Evolutionary conservation across 2,113 vertebrate genomes (phyloP).

Genomic region (Erinaceus europaeus): DNA sequence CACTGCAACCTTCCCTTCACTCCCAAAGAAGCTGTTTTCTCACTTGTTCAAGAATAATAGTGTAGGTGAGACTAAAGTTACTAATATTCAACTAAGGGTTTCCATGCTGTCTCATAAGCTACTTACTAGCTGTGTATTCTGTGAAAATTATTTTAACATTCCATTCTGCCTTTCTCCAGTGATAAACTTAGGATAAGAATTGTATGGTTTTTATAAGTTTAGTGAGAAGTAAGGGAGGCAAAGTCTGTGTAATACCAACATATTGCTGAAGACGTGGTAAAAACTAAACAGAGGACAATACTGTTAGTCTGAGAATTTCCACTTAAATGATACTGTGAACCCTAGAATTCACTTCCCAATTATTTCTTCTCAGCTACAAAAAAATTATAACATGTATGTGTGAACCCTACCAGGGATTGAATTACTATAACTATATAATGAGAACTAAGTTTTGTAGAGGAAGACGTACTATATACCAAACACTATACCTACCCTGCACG

Average conservation of each 20-base stretch:
- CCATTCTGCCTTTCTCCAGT: background rate
- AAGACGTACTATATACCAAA: background rate
- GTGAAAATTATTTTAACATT: background rate
- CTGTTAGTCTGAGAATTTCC: background rate
- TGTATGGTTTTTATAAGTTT: background rate
- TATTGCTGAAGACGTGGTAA: background rate
- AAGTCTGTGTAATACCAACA: background rate
- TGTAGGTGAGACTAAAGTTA: background rate
- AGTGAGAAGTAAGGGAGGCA: background rate
- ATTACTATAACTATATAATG: background rate
- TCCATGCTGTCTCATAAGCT: background rate
- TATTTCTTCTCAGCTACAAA: constrained; percentile 14
- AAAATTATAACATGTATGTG: background rate
- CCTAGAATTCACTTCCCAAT: background rate
- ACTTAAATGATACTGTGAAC: background rate
- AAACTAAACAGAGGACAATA: background rate
- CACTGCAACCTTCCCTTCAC: too few relatives aligned
- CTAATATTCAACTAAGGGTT: background rate
- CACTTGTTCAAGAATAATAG: background rate
- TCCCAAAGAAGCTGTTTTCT: background rate
- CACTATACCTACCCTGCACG: background rate
- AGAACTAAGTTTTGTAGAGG: background rate
- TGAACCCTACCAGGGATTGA: background rate
- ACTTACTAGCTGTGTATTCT: background rate
- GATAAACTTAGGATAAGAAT: background rate